These are phyloP conservation scores for Salvelinus fontinalis DNA, from an alignment of 2,113 vertebrate genomes.

Conservation along the genomic window DNA sequence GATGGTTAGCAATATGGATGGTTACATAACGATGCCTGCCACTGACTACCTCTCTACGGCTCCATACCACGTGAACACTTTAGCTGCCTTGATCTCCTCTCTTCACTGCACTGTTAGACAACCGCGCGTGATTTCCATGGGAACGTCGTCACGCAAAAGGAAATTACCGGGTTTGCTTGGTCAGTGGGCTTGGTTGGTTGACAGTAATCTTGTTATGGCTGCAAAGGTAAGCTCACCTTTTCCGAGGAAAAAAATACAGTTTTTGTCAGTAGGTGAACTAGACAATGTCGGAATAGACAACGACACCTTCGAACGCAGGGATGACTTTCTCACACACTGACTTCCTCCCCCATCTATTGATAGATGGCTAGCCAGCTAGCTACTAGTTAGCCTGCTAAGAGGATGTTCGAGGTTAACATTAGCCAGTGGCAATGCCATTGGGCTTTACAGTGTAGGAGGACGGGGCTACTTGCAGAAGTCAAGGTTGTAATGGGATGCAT, in stretches of 20 bases:
- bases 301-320: background rate
- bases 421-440: slow-evolving; percentile 48
- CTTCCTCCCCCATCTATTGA: background rate
- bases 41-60: background rate
- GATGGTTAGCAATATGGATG: too few relatives aligned
- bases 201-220: slow-evolving; percentile 69
- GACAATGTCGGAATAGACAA: slow-evolving; percentile 6
- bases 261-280: slow-evolving; percentile 8
- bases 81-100: slow-evolving; percentile 40
- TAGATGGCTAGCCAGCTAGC: slow-evolving; percentile 11
- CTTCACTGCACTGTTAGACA: background rate
- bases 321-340: background rate
- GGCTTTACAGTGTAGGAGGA: slow-evolving; percentile 27
- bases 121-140: slow-evolving; percentile 62
- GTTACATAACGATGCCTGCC: too few relatives aligned
- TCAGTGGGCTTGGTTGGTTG: slow-evolving; percentile 8
- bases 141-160: slow-evolving; percentile 60
- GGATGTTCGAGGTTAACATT: slow-evolving; percentile 52
- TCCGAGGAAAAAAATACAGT: background rate
- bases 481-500: background rate
- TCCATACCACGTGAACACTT: slow-evolving; percentile 34
- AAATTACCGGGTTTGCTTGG: slow-evolving; percentile 40
- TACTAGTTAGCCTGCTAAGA: slow-evolving; percentile 50
- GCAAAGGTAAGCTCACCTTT: slow-evolving; percentile 72
- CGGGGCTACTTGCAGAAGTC: background rate